These are phyloP conservation scores for Eupithecia insigniata DNA, from an alignment of 2,888 invertebrate genomes.

Conservation along the genomic window DNA sequence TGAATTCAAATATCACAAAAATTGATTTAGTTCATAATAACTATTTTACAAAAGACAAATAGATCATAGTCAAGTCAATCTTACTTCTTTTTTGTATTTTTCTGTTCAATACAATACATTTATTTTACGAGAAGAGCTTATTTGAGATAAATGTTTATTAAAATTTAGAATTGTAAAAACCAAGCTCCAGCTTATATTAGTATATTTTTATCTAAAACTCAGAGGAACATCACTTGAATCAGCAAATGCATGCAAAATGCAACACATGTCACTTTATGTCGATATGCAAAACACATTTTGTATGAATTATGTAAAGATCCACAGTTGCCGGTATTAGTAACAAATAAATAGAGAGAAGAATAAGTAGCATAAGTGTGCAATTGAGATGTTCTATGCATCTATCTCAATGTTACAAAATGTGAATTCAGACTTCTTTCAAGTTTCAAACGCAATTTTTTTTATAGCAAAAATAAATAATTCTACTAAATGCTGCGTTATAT, in stretches of 20 bases:
- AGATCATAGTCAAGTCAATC: no score
- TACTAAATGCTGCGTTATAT: background rate
- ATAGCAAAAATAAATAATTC: background rate
- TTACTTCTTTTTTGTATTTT: background rate
- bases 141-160: background rate
- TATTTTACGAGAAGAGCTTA: background rate
- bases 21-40: background rate
- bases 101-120: background rate
- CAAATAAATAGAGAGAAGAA: constrained; percentile 54
- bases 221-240: constrained; percentile 39
- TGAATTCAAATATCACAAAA: background rate
- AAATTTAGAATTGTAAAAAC: background rate
- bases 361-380: constrained; percentile 37
- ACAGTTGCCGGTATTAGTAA: constrained; percentile 59
- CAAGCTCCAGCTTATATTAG: background rate
- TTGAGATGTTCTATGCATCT: constrained; percentile 30
- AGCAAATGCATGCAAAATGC: constrained; percentile 59
- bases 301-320: constrained; percentile 80
- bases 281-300: constrained; percentile 74
- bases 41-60: background rate
- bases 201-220: background rate
- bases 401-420: constrained; percentile 43
- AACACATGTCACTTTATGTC: constrained; percentile 76
- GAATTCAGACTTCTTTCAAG: constrained; percentile 4
- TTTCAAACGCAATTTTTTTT: background rate